Conservation (phyloP, 2,113 vertebrate genomes). For the Odontesthes bonariensis region DNA sequence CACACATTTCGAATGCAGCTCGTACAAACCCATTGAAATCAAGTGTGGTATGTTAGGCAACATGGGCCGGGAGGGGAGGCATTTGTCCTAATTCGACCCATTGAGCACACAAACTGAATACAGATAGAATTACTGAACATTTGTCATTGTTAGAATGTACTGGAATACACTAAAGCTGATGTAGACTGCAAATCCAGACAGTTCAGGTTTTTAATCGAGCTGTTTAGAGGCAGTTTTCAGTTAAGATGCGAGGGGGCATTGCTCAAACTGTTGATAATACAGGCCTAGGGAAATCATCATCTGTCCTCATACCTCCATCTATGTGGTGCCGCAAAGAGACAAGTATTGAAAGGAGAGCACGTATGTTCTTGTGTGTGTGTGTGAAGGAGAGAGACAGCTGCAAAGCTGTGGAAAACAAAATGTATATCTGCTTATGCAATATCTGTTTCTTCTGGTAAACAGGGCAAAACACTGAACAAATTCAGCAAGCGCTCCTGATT, state of each 20-base stretch:
- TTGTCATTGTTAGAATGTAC: not conserved
- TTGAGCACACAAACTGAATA: not conserved
- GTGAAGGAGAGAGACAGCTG: not conserved
- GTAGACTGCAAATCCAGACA: too few relatives aligned
- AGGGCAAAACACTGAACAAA: conserved; percentile 32
- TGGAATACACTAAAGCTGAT: not conserved
- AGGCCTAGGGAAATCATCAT: not conserved
- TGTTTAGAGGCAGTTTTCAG: too few relatives aligned
- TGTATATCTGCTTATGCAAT: conserved; percentile 34
- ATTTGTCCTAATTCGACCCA: conserved; percentile 46
- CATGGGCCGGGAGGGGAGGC: conserved; percentile 34
- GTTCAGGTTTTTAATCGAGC: too few relatives aligned
- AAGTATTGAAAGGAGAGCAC: not conserved
- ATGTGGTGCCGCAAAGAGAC: not conserved
- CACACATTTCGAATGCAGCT: conserved; percentile 60
- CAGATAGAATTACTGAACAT: not conserved
- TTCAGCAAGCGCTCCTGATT: conserved; percentile 39
- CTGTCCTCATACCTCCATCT: not conserved
- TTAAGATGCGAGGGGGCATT: too few relatives aligned
- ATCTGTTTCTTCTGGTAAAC: conserved; percentile 25
- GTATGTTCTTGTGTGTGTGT: too few relatives aligned
- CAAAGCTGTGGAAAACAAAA: not conserved
- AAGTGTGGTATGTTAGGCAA: conserved; percentile 35
- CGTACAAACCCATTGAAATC: conserved; percentile 43
- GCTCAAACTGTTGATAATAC: too few relatives aligned